Conservation (phyloP, 2,888 invertebrate species). For the Stegophylla sp. region DNA sequence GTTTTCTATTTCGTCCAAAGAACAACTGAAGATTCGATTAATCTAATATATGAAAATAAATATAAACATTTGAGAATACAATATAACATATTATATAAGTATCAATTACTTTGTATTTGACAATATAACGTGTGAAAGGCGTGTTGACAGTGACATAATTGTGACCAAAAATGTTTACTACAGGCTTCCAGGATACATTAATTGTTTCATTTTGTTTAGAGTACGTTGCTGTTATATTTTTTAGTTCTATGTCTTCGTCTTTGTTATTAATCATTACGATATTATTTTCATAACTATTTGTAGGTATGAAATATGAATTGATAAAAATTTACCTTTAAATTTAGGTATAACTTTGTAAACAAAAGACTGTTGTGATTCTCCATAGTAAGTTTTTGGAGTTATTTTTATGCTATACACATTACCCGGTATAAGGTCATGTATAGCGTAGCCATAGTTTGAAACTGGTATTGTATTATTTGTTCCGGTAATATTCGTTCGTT, state of each 20-base stretch:
- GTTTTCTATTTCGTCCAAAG: not conserved
- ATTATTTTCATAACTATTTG: no score
- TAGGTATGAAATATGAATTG: not conserved
- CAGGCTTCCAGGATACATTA: no score
- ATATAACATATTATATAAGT: no score
- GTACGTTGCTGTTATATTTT: not conserved
- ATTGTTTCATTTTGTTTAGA: no score
- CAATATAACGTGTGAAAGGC: no score
- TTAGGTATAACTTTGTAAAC: not conserved
- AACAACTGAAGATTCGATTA: slow-evolving; percentile 14
- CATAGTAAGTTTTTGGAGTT: not conserved
- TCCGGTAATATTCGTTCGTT: not conserved
- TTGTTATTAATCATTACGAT: no score
- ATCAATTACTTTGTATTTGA: no score
- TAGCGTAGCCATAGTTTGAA: not conserved
- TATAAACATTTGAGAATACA: no score
- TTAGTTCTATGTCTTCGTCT: not conserved
- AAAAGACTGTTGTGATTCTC: not conserved
- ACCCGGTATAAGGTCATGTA: not conserved
- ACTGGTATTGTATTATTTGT: not conserved
- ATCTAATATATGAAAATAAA: no score
- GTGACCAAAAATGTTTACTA: no score
- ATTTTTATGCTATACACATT: not conserved
- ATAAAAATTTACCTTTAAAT: not conserved
- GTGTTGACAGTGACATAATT: no score